Conservation (phyloP, 2,113 vertebrate species). For the Chauna torquata region DNA sequence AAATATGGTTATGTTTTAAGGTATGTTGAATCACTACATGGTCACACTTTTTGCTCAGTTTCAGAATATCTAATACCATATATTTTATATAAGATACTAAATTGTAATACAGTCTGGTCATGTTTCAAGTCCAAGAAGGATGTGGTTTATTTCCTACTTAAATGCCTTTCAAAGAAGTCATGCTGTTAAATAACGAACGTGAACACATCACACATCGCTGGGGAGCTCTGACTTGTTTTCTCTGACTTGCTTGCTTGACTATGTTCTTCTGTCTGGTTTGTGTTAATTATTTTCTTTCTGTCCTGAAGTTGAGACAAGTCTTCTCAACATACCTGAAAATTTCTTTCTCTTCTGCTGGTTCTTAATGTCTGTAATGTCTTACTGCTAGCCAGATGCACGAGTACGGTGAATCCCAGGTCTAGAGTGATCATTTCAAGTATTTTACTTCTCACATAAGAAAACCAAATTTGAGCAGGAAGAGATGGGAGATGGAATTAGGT, state of each 20-base stretch:
- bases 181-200: background rate
- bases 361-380: background rate
- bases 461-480: background rate
- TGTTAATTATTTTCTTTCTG: background rate
- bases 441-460: background rate
- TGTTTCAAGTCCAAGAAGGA: background rate
- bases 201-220: background rate
- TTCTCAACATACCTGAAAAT: background rate
- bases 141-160: background rate
- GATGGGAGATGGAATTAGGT: background rate
- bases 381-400: accelerated
- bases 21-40: background rate
- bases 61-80: background rate
- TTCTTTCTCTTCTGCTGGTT: background rate
- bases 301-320: background rate
- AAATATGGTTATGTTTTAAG: background rate
- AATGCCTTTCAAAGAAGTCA: background rate
- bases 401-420: background rate
- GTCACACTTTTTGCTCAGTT: background rate
- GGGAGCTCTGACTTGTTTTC: background rate
- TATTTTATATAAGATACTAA: background rate
- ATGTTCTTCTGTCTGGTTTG: background rate
- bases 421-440: background rate
- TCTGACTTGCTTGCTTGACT: background rate
- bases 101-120: background rate